A percentile compares a stretch with the other conserved stretches of the same genome.
Conservation (phyloP, 1,140 invertebrate genomes). For the Bombyx mori region ASM3026992v2 NC_085112.1:398001-398500, state of each 20-base stretch:
- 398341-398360: too few relatives aligned
- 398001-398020: too few relatives aligned
- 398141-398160: background rate
- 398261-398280: slow-evolving; percentile 8
- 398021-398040: too few relatives aligned
- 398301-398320: too few relatives aligned
- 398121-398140: background rate
- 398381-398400: too few relatives aligned
- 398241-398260: slow-evolving; percentile 3
- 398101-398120: background rate
- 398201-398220: background rate
- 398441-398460: too few relatives aligned
- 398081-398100: background rate
- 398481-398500: too few relatives aligned
- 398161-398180: slow-evolving; percentile 3
- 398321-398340: too few relatives aligned
- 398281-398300: background rate
- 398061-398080: background rate
- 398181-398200: slow-evolving; percentile 4
- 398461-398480: too few relatives aligned
- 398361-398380: too few relatives aligned
- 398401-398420: too few relatives aligned
- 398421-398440: too few relatives aligned
- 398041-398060: background rate
- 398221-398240: slow-evolving; percentile 4